phyloP scores from a whole-genome alignment of 2,797 vertebrate species.

The Cirrhinus molitorella region DNA sequence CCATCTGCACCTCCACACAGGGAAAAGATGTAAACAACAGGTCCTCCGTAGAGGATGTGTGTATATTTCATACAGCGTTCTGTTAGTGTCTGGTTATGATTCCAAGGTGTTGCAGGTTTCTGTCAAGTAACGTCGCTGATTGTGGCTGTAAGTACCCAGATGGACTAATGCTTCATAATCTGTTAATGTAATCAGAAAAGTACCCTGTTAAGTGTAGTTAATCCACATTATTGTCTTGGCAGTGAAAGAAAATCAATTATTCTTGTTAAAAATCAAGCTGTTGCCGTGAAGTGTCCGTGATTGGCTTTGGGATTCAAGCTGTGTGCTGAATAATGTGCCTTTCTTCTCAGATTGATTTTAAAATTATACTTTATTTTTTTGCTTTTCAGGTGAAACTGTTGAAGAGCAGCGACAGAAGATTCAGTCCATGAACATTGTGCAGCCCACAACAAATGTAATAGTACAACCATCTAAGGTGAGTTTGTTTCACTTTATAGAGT shows the following conservation, averaged over 20 bases:
- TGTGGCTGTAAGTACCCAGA: constrained; percentile 69
- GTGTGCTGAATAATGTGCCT: not conserved
- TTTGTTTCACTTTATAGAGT: not conserved
- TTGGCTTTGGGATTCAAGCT: not conserved
- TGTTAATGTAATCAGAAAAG: constrained; percentile 73
- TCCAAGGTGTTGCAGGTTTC: constrained; percentile 43
- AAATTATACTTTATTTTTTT: not conserved
- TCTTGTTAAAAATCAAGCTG: constrained; percentile 55
- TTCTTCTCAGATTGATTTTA: not conserved
- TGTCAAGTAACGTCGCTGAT: constrained; percentile 36
- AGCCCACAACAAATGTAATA: constrained; percentile 75
- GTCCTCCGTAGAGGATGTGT: not conserved
- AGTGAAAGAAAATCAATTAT: constrained; percentile 46
- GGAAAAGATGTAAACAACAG: not conserved
- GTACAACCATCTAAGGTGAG: constrained; percentile 76
- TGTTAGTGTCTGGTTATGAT: constrained; percentile 25
- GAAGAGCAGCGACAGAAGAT: constrained; percentile 73
- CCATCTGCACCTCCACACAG: constrained; percentile 7
- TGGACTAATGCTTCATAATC: constrained; percentile 68
- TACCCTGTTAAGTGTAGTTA: constrained; percentile 72
- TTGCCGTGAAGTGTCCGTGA: constrained; percentile 25
- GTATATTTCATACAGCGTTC: not conserved
- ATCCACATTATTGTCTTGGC: constrained; percentile 72
- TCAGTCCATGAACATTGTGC: constrained; percentile 58
- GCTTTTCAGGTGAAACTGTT: constrained; percentile 72